Evolutionary conservation across 2,888 invertebrate genomes (phyloP).

Genomic region (Mesoligia furuncula): DNA sequence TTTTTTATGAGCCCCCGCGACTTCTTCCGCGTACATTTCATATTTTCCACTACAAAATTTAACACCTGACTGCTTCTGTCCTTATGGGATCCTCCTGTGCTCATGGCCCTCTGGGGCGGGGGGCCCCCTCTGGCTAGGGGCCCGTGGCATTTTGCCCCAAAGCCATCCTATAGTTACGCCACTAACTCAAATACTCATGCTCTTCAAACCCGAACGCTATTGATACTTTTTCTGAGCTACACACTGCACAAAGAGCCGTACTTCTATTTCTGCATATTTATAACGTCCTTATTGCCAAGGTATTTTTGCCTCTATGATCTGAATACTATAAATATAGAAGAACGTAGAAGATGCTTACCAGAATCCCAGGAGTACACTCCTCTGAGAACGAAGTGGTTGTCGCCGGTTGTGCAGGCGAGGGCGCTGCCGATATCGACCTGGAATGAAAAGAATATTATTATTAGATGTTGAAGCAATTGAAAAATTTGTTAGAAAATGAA

Average conservation of each 20-base stretch:
- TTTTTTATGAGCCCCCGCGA: too few relatives aligned
- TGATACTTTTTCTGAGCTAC: not conserved
- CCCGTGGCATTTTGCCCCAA: too few relatives aligned
- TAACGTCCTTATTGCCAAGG: not conserved
- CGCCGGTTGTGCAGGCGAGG: constrained; percentile 93
- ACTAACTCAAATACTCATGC: too few relatives aligned
- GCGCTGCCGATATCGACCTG: constrained; percentile 94
- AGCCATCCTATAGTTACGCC: too few relatives aligned
- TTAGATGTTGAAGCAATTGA: too few relatives aligned
- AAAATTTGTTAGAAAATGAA: too few relatives aligned
- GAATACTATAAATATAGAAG: not conserved
- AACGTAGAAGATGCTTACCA: constrained; percentile 80
- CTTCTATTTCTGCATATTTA: not conserved
- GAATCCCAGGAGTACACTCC: constrained; percentile 95
- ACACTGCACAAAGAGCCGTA: not conserved
- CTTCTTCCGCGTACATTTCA: too few relatives aligned
- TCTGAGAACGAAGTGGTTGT: constrained; percentile 92
- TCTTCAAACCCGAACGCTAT: not conserved
- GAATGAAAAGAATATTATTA: constrained; percentile 34
- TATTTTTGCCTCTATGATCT: not conserved
- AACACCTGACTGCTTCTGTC: too few relatives aligned
- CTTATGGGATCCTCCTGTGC: too few relatives aligned
- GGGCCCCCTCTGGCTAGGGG: too few relatives aligned
- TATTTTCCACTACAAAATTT: too few relatives aligned
- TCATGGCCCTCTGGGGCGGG: too few relatives aligned